These are phyloP conservation scores for Drosophila pseudotalamancana DNA, from an alignment of 2,888 invertebrate genomes.

Conservation along the genomic window DNA sequence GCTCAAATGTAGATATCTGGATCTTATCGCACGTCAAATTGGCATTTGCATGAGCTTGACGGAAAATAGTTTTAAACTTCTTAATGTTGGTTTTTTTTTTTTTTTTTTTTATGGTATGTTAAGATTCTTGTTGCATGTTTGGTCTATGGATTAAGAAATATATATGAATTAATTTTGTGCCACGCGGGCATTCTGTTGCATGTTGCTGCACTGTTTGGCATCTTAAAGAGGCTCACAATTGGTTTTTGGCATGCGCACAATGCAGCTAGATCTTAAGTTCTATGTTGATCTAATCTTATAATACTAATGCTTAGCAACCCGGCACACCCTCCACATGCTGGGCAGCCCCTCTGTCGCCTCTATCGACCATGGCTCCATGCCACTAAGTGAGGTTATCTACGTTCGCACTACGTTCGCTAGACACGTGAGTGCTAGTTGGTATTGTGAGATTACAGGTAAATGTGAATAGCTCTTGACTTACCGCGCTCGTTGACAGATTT, in stretches of 20 bases:
- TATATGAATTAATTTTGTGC: slow-evolving; percentile 33
- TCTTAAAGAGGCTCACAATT: slow-evolving; percentile 21
- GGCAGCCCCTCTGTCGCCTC: slow-evolving; percentile 1
- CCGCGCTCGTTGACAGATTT: slow-evolving; percentile 68
- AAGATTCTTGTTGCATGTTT: slow-evolving; percentile 3
- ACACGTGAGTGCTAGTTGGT: slow-evolving; percentile 31
- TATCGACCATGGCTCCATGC: slow-evolving; percentile 23
- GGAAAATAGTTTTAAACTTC: slow-evolving; percentile 40
- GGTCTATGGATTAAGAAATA: slow-evolving; percentile 16
- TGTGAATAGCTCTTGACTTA: slow-evolving; percentile 68
- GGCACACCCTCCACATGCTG: slow-evolving; percentile 53
- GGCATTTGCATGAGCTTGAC: slow-evolving; percentile 24
- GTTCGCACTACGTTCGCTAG: slow-evolving; percentile 60
- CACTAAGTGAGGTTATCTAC: slow-evolving; percentile 38
- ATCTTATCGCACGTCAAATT: slow-evolving; percentile 33
- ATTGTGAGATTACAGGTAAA: slow-evolving; percentile 37
- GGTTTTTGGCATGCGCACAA: slow-evolving; percentile 64
- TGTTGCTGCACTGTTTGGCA: slow-evolving; percentile 37
- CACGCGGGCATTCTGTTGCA: slow-evolving; percentile 40
- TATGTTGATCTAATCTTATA: slow-evolving; percentile 49
- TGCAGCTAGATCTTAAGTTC: slow-evolving; percentile 61
- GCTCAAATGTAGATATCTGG: slow-evolving; percentile 11
- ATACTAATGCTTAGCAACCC: slow-evolving; percentile 6
- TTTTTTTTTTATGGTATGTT: neutral
- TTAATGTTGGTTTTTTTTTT: neutral